Evolutionary conservation across 2,888 invertebrate species (phyloP).

Genomic region (Cantharis lateralis): DNA sequence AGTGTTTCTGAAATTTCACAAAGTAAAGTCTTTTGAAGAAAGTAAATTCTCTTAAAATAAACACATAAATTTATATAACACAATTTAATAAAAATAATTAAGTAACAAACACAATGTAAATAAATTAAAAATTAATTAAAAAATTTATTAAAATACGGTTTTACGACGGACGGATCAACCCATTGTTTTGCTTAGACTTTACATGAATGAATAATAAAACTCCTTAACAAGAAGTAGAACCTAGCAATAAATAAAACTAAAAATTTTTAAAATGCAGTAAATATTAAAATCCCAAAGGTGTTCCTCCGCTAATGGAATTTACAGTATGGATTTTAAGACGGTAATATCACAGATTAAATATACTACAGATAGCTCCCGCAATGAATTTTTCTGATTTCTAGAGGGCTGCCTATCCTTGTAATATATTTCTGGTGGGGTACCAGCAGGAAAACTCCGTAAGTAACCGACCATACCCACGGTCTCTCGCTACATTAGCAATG

Average conservation of each 20-base stretch:
- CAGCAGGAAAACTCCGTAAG: too few relatives aligned
- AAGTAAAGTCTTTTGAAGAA: background rate
- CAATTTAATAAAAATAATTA: too few relatives aligned
- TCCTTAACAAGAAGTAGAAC: background rate
- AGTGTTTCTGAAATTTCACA: background rate
- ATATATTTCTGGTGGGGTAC: too few relatives aligned
- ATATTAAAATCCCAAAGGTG: background rate
- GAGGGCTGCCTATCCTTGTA: too few relatives aligned
- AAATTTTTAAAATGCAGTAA: background rate
- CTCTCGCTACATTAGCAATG: too few relatives aligned
- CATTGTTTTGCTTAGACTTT: background rate
- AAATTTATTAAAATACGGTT: background rate
- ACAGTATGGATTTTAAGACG: background rate
- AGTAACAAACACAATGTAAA: too few relatives aligned
- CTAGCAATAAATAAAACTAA: background rate
- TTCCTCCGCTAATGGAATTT: background rate
- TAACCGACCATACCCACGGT: too few relatives aligned
- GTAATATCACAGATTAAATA: too few relatives aligned
- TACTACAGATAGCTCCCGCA: too few relatives aligned
- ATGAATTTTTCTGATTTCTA: too few relatives aligned
- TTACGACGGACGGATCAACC: background rate
- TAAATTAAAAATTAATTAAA: background rate
- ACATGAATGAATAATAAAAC: background rate
- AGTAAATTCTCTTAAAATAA: background rate
- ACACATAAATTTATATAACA: background rate